phyloP scores from a whole-genome alignment of 2,113 vertebrate species.

The Actenoides hombroni region DNA sequence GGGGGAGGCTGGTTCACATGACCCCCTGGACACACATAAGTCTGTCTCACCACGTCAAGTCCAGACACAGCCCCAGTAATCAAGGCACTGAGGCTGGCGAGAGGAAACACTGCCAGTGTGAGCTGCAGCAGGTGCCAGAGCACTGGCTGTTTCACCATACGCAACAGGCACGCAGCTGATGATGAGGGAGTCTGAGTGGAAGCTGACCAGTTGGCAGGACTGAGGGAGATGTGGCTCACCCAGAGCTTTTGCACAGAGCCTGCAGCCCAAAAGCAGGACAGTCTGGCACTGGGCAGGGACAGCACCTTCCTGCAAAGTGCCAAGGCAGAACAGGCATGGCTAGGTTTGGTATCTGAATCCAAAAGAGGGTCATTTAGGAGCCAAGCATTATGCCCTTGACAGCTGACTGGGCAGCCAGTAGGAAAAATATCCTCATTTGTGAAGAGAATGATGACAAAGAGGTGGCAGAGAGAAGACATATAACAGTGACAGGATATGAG shows the following conservation, averaged over 20 bases:
- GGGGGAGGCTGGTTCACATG: constrained; percentile 21
- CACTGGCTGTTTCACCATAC: neutral
- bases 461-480: neutral
- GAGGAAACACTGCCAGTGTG: neutral
- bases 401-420: neutral
- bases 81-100: neutral
- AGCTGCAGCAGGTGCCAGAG: neutral
- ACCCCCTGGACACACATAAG: neutral
- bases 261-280: neutral
- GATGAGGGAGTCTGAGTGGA: neutral
- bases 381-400: neutral
- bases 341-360: neutral
- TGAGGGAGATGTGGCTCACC: neutral
- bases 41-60: neutral
- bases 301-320: neutral
- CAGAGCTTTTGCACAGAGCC: neutral
- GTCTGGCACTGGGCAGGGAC: neutral
- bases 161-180: neutral
- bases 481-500: neutral
- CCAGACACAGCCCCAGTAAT: neutral
- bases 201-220: neutral
- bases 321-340: neutral
- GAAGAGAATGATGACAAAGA: neutral
- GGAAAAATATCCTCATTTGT: neutral
- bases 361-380: neutral